These are phyloP conservation scores for Sminthopsis crassicaudata DNA, from an alignment of 2,113 vertebrate species.

Conservation along the genomic window DNA sequence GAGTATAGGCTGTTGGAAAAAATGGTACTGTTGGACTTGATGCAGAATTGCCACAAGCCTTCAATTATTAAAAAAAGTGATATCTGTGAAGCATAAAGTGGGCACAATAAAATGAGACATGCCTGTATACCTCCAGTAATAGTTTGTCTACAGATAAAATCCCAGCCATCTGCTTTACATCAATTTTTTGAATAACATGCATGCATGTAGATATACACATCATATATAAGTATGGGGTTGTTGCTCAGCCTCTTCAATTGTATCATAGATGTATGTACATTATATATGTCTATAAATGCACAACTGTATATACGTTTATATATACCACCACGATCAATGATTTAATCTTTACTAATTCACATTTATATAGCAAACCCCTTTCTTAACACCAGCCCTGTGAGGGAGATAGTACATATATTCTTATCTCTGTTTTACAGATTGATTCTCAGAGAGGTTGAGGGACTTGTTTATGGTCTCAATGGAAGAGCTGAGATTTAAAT, in stretches of 20 bases:
- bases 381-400: neutral
- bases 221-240: too few species aligned
- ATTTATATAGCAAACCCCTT: neutral
- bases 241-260: too few species aligned
- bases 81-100: neutral
- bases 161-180: neutral
- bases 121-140: neutral
- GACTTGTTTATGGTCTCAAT: neutral
- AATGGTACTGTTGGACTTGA: neutral
- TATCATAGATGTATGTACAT: too few species aligned
- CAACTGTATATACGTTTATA: too few species aligned
- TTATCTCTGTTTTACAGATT: neutral
- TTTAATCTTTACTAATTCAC: neutral
- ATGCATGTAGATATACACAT: neutral
- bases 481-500: neutral
- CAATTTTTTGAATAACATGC: neutral
- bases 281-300: neutral
- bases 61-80: neutral
- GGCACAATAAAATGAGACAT: neutral
- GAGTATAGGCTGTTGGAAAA: neutral
- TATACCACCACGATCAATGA: neutral
- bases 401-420: neutral
- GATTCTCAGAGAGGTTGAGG: neutral
- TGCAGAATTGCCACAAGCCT: neutral
- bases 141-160: neutral